Base-by-base conservation (phyloP, 2,797 vertebrate genomes). In the Sebastes hubbsi region DNA sequence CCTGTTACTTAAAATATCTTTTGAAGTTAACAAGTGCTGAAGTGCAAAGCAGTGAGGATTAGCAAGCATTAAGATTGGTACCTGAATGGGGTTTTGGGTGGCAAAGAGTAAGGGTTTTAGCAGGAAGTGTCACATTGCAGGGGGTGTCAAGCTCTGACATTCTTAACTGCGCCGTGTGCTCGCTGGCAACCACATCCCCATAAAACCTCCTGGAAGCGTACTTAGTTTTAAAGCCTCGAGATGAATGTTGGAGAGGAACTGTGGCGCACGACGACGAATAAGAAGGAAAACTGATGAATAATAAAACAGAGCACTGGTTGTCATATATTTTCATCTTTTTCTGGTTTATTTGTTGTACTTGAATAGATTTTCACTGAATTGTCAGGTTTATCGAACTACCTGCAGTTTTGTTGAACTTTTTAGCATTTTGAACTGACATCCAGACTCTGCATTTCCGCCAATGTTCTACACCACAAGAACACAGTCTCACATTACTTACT, bases 31-130 rank as follows among this genome's bases (percentile, higher is more conserved):
- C 71, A 82, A 78, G 68, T 62, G n/a, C 67, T 72, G 49, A 72
- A 72, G 74, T 76, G 78, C 73, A 78, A 77, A 87, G 72, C 24
- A 58, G 34, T 24, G 46, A 49, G 81, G 80, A 83, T 89, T 91
- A 87, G 62, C 5, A 5, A 29, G 81, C 54, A 72, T 83, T 72
- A 77, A 55, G 75, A 60, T 10, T 32, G 13, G 55, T 70, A 75
- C 66, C 70, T 84, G 80, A 80, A 81, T 81, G 18, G 29, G 29
- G 54, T 83, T 75, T 32, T 18, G n/a, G 56, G 24, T 36, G 32
- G 70, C 10, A 32, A 62, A 67, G 46, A 72, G 30, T 16, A 72
- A 55, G n/a, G 58, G 27, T 55, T 84, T 83, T 34, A 68, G 69
- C 25, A 60, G 13, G 34, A 49, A 56, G 36, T 66, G 78, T 80